Base-by-base conservation (phyloP, 2,888 invertebrate species). In the Lasioglossum vierecki region DNA sequence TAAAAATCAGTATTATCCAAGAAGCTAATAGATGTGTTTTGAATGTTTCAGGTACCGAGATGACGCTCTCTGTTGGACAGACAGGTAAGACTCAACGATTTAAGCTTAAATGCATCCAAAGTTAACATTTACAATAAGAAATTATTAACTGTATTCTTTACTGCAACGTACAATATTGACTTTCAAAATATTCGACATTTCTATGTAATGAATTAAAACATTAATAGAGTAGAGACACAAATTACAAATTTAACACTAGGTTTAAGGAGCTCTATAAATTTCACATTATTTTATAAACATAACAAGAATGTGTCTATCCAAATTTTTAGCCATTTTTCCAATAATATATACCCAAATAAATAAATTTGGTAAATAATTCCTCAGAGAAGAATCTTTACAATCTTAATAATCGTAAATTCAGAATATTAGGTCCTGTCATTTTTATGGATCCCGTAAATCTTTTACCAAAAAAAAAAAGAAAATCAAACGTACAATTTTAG, bases 41-140 rank as follows among this genome's bases (percentile, higher is more conserved):
- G 87, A 79, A 68, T 84, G 88, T 88, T 94, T 97, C 97, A 98
- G 98, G 96, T 98, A 98, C 95, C 97, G 98, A 89, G 98, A 98
- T 90, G 98, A 98, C 91, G 97, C 98, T 35, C 96, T 98, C 75
- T 98, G 98, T 95, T 98, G 98, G 98, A 97, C 98, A 76, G 98
- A 98, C 95, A 97, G 98, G 98, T 98, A 96, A 96, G 90, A 84
- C 4, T 66, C 30, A 18, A 35, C 66, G 13, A 26, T 60, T 26
- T 13, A 26, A 60, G 4, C 2, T n/a, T 60, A 4, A 60, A 26
- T 60, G n/a, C 13, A 26, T 26, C 2, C 30, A 6, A 26, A 13
- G 15, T 57, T 26, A 57, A 57, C 11, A 26, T 57, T 13, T 53
- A n/a, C 22, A 9, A 53, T 22, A 22, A 2, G 26, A 1, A 22